Conservation (phyloP, 2,888 invertebrate genomes). For the Agrochola lychnidis region DNA sequence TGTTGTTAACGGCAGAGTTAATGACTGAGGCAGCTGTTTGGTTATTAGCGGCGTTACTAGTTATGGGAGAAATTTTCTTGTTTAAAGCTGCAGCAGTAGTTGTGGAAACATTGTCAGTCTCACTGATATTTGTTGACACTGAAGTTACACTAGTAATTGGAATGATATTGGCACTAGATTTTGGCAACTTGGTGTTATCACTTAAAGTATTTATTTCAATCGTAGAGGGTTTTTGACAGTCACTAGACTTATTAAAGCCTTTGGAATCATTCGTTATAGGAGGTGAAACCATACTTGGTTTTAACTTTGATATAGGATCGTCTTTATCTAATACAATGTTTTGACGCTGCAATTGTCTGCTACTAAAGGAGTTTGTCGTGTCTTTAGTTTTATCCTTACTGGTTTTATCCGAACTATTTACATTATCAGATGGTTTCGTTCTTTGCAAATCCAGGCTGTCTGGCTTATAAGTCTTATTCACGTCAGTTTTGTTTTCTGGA, state of each 20-base stretch:
- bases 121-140: constrained; percentile 19
- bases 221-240: constrained; percentile 48
- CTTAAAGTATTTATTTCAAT: constrained; percentile 51
- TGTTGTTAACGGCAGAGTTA: background rate
- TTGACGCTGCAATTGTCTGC: constrained; percentile 76
- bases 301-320: constrained; percentile 53
- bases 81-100: constrained; percentile 35
- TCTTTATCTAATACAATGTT: constrained; percentile 69
- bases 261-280: constrained; percentile 27
- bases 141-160: constrained; percentile 35
- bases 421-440: constrained; percentile 14
- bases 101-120: constrained; percentile 19
- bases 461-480: constrained; percentile 39
- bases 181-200: constrained; percentile 58
- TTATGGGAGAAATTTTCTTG: constrained; percentile 1
- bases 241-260: constrained; percentile 39
- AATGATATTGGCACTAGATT: constrained; percentile 62
- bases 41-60: background rate
- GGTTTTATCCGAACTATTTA: constrained; percentile 26
- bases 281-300: constrained; percentile 32
- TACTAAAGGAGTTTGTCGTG: constrained; percentile 49
- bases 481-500: constrained; percentile 28
- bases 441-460: constrained; percentile 19
- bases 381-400: constrained; percentile 53
- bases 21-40: background rate